Base-by-base conservation (phyloP, 1,140 invertebrate species). In the Odontomachus brunneus region DNA sequence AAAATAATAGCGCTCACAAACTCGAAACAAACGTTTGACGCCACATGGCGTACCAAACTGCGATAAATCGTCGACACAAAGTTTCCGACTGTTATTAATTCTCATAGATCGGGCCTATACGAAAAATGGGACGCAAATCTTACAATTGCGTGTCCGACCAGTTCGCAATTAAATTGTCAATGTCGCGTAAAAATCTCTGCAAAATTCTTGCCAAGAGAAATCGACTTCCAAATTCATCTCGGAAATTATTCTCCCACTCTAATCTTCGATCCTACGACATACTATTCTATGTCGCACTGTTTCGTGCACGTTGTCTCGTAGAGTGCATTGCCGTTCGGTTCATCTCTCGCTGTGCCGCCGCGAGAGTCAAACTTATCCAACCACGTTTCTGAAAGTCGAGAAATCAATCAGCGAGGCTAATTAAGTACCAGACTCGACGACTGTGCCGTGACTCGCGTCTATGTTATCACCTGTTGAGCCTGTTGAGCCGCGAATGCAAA, bases 1-100 rank as follows among this genome's bases (percentile, higher is more conserved):
- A 69, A 69, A 80, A 80, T 80, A 80, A 69, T 80, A 57, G 75
- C 63, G 19, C 49, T 80, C 53, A 69, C 69, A 80, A 80, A 69
- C 63, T 69, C 51, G 75, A 57, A 44, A 80, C 63, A 80, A 80
- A 69, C 69, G 75, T 78, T 78, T 78, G 63, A 69, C 75, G 51
- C 63, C 69, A 80, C 65, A 26, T 76, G 44, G 60, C 63, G 33
- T 57, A 69, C 19, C 51, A 51, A 80, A 69, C 51, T 69, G 51
- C 33, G 51, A 80, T 80, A 80, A 80, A 80, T 80, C 33, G 65
- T 69, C 75, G 51, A 48, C 33, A 59, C 33, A 29, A 66, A 80
- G 51, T 80, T 80, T 44, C 57, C 65, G 19, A 24, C 75, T n/a
- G n/a, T n/a, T 69, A 80, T 69, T 80, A 80, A 80, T 80, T 78